These are phyloP conservation scores for Mayetiola destructor DNA, from an alignment of 2,888 invertebrate species.

Conservation along the genomic window DNA sequence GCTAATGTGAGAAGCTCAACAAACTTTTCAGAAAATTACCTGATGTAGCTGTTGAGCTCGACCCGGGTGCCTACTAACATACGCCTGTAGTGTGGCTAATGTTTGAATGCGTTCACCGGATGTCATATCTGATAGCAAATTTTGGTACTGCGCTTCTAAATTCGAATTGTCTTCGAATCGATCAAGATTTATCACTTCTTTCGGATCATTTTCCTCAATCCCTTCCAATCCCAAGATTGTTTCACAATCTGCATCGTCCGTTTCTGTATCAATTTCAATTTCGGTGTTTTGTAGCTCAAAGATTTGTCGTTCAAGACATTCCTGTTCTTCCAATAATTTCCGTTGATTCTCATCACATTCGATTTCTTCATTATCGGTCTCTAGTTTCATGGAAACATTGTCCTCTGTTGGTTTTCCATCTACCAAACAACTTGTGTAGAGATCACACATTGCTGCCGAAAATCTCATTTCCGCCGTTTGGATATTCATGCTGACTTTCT, in stretches of 20 bases:
- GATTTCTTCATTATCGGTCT: constrained; percentile 20
- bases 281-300: constrained; percentile 55
- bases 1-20: too few species aligned
- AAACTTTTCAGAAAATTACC: too few species aligned
- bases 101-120: constrained; percentile 78
- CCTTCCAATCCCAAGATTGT: constrained; percentile 27
- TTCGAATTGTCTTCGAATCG: constrained; percentile 37
- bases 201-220: not conserved
- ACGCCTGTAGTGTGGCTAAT: constrained; percentile 57
- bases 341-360: constrained; percentile 57
- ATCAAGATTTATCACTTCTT: constrained; percentile 21
- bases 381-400: constrained; percentile 20
- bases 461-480: constrained; percentile 31
- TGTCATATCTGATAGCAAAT: constrained; percentile 56
- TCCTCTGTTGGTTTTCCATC: not conserved
- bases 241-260: constrained; percentile 50
- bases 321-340: constrained; percentile 62
- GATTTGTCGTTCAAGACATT: constrained; percentile 58
- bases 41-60: constrained; percentile 81
- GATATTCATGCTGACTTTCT: constrained; percentile 27
- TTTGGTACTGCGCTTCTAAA: constrained; percentile 54
- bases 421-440: constrained; percentile 22
- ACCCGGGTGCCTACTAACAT: constrained; percentile 81
- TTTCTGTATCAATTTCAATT: constrained; percentile 66
- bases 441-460: constrained; percentile 33